Base-by-base conservation (phyloP, 2,113 vertebrate species). In the Dolichallabes microphthalmus region DNA sequence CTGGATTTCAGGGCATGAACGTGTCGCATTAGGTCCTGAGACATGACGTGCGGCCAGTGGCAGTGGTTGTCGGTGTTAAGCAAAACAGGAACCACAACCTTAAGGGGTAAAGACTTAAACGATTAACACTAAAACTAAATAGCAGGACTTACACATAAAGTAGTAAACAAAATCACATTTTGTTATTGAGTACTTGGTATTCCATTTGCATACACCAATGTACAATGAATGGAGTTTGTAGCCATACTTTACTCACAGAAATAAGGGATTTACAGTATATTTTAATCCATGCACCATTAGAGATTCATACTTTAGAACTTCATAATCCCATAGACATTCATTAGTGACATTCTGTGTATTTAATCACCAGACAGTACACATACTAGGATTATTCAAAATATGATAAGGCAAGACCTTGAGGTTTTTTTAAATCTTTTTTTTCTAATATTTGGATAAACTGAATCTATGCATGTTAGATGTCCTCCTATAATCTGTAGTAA, bases 81-180 rank as follows among this genome's bases (percentile, higher is more conserved):
- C 88, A 99, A 91, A 89, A 98, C 75, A 0, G 97, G 97, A 57
- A 93, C 93, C 0, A 98, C 85, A 25, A 98, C 94, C 98, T 99
- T 64, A 74, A 2, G 73, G 15, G 30, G 27, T 64, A 1, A 78
- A 45, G 22, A 82, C 35, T 15, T 30, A 53, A 52, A 45, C 30
- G n/a, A 76, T 45, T 9, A 2, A 22, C 45, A 35, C 39, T 64
- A 22, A 45, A 27, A 30, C 3, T 30, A 73, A 64, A 64, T 3
- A 27, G 32, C 57, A 15, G 3, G 27, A 55, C 27, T 69, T 11
- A 32, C n/a, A 52, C 61, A 30, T 30, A 35, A 1, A 35, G 32
- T 35, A 32, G 53, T 83, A 22, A 83, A 39, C 9, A 22, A 30
- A 66, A 30, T 63, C 39, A 27, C 25, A 3, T 32, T 22, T 79